These are phyloP conservation scores for Alces alces DNA, from an alignment of 2,113 vertebrate species.

Conservation along the genomic window DNA sequence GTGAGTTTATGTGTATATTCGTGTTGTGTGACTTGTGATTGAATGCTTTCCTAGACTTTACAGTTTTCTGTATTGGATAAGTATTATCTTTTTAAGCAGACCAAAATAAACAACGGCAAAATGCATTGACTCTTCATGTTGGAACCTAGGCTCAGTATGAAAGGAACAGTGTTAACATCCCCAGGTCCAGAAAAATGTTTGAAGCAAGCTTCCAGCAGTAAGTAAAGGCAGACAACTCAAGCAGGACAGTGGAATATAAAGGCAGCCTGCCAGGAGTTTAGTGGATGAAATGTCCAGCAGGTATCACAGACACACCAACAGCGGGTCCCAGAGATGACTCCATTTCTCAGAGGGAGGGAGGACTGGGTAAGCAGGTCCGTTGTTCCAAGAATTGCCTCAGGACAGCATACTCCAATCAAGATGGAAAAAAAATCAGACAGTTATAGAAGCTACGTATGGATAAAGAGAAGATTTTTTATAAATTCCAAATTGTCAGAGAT, in stretches of 20 bases:
- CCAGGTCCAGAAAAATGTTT: neutral
- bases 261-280: neutral
- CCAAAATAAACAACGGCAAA: neutral
- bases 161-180: neutral
- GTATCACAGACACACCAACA: neutral
- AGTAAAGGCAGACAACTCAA: neutral
- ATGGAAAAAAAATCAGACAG: neutral
- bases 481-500: neutral
- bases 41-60: neutral
- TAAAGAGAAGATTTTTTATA: neutral
- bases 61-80: neutral
- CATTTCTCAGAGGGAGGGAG: neutral
- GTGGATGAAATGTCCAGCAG: neutral
- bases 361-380: neutral
- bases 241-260: neutral
- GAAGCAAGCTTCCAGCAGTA: neutral
- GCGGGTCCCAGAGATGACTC: neutral
- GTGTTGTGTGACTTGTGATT: neutral
- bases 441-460: neutral
- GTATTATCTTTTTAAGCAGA: neutral
- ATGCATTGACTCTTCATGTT: neutral
- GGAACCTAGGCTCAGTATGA: neutral
- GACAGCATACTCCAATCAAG: neutral
- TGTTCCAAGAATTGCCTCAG: neutral
- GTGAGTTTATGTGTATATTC: neutral